These are phyloP conservation scores for Chitala chitala DNA, from an alignment of 2,113 vertebrate genomes.

Conservation along the genomic window DNA sequence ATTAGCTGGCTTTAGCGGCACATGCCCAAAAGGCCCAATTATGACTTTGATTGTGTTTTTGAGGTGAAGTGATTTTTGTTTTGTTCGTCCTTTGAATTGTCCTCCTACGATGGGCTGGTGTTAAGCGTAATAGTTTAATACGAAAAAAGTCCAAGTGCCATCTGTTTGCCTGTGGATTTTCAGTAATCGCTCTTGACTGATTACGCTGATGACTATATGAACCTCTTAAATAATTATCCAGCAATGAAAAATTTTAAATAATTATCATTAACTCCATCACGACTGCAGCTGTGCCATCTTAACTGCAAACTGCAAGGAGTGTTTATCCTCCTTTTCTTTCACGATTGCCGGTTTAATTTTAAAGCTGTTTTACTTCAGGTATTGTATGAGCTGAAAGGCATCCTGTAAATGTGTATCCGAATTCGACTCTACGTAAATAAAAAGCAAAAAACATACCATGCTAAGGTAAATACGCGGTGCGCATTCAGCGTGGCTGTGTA, in stretches of 20 bases:
- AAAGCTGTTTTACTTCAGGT: not conserved
- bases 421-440: not conserved
- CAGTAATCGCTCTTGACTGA: conserved; percentile 71
- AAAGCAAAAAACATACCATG: not conserved
- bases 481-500: not conserved
- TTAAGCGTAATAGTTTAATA: conserved; percentile 65
- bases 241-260: conserved; percentile 62
- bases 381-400: not conserved
- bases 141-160: conserved; percentile 57
- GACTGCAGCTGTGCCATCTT: conserved; percentile 66
- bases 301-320: conserved; percentile 64
- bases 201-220: conserved; percentile 71
- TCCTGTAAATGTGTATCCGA: not conserved
- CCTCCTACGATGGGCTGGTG: conserved; percentile 55
- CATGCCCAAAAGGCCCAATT: conserved; percentile 33
- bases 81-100: conserved; percentile 52
- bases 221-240: conserved; percentile 72
- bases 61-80: conserved; percentile 57
- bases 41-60: conserved; percentile 37
- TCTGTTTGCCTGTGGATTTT: conserved; percentile 68
- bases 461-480: not conserved
- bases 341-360: not conserved
- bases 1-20: conserved; percentile 27
- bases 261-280: conserved; percentile 70
- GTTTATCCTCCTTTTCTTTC: conserved; percentile 6